These are phyloP conservation scores for Artemia sp. DNA, from an alignment of 2,888 invertebrate genomes.

Conservation along the genomic window DNA sequence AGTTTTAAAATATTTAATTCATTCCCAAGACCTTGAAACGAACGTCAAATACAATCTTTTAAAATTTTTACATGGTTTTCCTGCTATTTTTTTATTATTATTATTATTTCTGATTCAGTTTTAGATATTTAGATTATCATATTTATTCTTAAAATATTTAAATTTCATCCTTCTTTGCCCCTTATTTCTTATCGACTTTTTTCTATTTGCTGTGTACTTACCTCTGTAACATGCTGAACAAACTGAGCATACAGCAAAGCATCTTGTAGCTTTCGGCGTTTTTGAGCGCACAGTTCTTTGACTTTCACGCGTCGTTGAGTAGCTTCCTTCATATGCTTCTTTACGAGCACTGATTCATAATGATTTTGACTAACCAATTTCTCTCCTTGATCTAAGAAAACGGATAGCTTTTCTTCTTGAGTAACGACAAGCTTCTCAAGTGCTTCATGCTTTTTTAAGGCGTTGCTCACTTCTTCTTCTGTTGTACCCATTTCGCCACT, in stretches of 20 bases:
- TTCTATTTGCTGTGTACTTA: constrained; percentile 24
- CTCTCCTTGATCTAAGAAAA: constrained; percentile 63
- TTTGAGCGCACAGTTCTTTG: constrained; percentile 47
- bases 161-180: too few species aligned
- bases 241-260: constrained; percentile 73
- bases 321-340: constrained; percentile 54
- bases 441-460: constrained; percentile 80
- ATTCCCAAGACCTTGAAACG: too few species aligned
- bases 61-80: too few species aligned
- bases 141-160: too few species aligned
- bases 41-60: too few species aligned
- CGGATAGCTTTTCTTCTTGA: constrained; percentile 68
- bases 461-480: constrained; percentile 66
- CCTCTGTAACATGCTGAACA: constrained; percentile 70
- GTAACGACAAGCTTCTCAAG: constrained; percentile 77
- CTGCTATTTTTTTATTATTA: too few species aligned
- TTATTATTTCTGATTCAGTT: too few species aligned
- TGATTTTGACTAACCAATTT: constrained; percentile 77
- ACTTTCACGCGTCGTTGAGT: constrained; percentile 47
- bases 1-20: too few species aligned
- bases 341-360: constrained; percentile 60
- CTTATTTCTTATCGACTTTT: too few species aligned
- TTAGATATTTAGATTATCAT: too few species aligned
- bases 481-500: constrained; percentile 30
- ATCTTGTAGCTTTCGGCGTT: constrained; percentile 52